Base-by-base conservation (phyloP, 2,113 vertebrate species). In the Calcarius ornatus region DNA sequence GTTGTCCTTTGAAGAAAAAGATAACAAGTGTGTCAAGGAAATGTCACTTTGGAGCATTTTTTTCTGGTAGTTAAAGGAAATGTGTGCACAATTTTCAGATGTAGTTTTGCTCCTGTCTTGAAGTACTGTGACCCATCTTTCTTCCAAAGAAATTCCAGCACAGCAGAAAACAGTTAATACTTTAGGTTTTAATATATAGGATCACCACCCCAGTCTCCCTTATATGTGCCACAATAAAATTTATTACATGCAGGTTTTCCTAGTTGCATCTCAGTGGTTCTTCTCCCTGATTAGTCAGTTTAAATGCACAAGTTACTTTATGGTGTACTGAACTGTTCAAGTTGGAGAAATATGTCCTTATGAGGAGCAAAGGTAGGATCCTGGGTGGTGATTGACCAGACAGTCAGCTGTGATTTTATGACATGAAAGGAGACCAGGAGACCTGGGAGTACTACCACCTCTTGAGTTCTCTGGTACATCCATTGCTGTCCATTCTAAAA, bases 321-420 rank as follows among this genome's bases (percentile, higher is more conserved):
- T 0, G 1, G 5, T 65, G 12, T 50, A 21, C 11, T 61, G 38
- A 81, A 20, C 5, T 18, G 11, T 37, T 35, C 1, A 4, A 66
- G 14, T 20, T 42, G n/a, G 24, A 75, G 42, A 57, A 65, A 73
- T 45, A 6, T 10, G 10, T 24, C 12, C 27, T 61, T 75, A 18
- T 10, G 30, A 70, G 57, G 12, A 53, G 6, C 8, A 68, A 64
- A 47, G 9, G 8, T 33, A 48, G 31, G 20, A 59, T 1, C 38
- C 33, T n/a, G 35, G 20, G 23, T 53, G 7, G 3, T 3, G 4
- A 13, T 11, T 78, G 5, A 37, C 12, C 56, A 65, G 24, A 22
- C 6, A 38, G 10, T 65, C 60, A 90, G 8, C 16, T 76, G 48
- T 65, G 81, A 53, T 25, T 48, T 15, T 11, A 43, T 47, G 50